Evolutionary conservation across 2,888 invertebrate species (phyloP).

Genomic region (Idaea biselata): DNA sequence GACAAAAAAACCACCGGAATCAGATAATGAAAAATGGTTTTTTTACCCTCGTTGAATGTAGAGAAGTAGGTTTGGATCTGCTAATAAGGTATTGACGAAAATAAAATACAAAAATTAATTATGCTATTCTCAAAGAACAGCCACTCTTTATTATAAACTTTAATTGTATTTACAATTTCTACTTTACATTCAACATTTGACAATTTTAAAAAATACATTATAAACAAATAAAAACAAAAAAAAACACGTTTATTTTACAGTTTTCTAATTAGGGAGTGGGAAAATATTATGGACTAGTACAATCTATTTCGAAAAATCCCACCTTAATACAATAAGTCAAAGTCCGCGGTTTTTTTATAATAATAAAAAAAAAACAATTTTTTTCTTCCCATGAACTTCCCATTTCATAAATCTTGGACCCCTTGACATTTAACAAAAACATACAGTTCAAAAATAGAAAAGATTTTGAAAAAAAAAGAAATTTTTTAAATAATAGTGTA

Average conservation of each 20-base stretch:
- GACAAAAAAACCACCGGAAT: no score
- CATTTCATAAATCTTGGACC: constrained; percentile 18
- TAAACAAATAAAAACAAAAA: constrained; percentile 71
- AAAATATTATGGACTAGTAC: constrained; percentile 72
- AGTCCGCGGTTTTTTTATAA: not conserved
- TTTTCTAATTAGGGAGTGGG: constrained; percentile 64
- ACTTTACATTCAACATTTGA: constrained; percentile 78
- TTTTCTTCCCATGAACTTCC: constrained; percentile 3
- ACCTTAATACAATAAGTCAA: not conserved
- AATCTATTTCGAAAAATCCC: constrained; percentile 69
- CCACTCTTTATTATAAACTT: constrained; percentile 80
- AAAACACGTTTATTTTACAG: constrained; percentile 70
- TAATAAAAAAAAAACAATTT: not conserved
- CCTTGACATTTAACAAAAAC: constrained; percentile 9
- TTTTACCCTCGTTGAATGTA: no score
- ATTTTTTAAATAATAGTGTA: constrained; percentile 1
- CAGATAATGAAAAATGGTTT: no score
- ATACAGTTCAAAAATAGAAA: not conserved
- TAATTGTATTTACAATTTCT: constrained; percentile 80
- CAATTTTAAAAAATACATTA: constrained; percentile 79
- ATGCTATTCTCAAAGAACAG: constrained; percentile 71
- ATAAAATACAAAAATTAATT: constrained; percentile 41
- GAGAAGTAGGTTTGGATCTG: no score
- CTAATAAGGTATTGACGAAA: constrained; percentile 1
- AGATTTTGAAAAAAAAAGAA: not conserved